Evolutionary conservation across 2,113 vertebrate genomes (phyloP), one percentile per base, ranked within the genome.

Genomic region (Progne subis): DNA sequence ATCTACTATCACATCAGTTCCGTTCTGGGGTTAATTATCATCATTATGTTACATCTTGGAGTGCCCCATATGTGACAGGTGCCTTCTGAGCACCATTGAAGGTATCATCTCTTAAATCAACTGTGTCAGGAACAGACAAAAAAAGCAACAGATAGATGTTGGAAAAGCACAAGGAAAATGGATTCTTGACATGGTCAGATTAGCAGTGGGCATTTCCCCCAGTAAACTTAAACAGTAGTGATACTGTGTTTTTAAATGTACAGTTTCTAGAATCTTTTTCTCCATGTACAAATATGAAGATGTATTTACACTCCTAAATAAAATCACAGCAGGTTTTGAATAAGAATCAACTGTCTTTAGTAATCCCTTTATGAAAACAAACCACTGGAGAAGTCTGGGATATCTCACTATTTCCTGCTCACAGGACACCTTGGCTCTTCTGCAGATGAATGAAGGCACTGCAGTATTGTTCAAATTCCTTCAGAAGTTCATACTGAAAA

Each of bases 21-120:
- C 63, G 60, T 82, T 77, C 72, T 78, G 25, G 41, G 56, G 49
- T 34, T 88, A 85, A 94, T 93, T 71, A 64, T 78, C 64, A 75
- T 81, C 60, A 59, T 67, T 53, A 70, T 17, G 6, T 47, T 67
- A 55, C 11, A 83, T 15, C 61, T 72, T 52, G 31, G 18, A 87
- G 37, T 20, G 32, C 19, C 91, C 71, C 44, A 29, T 8, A 52
- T 61, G 64, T 88, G 79, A 86, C 85, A 77, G 34, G 7, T 74
- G 37, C 60, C 86, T 94, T 86, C 71, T 75, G 60, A 93, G 41
- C 56, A 86, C n/a, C 52, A 92, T 86, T 88, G 90, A 67, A 84
- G 19, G 52, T 19, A 64, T 56, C 15, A 78, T 34, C 43, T 44
- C 52, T 67, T 86, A 80, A 86, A 95, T 86, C 49, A 81, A 60